These are phyloP conservation scores for Poeciliopsis turrubarensis DNA, from an alignment of 2,113 vertebrate genomes.

Conservation along the genomic window DNA sequence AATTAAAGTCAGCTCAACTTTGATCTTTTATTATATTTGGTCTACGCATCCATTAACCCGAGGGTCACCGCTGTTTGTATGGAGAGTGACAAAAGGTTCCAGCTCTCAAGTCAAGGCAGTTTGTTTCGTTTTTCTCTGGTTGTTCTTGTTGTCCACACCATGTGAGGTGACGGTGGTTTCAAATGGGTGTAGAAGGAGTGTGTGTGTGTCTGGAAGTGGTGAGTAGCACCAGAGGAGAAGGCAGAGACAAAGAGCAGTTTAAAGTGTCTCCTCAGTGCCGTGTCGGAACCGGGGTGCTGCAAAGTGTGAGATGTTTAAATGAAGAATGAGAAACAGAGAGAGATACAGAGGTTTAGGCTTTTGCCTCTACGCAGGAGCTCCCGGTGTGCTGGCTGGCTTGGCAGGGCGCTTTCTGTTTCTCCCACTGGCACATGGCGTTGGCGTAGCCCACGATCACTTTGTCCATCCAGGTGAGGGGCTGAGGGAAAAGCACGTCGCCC, in stretches of 20 bases:
- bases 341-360: slow-evolving; percentile 52
- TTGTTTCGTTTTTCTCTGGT: slow-evolving; percentile 34
- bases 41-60: slow-evolving; percentile 29
- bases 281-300: slow-evolving; percentile 30
- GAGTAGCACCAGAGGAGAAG: slow-evolving; percentile 63
- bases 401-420: slow-evolving; percentile 92
- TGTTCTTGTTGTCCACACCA: slow-evolving; percentile 35
- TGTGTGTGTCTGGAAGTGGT: slow-evolving; percentile 10
- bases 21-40: slow-evolving; percentile 28
- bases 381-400: slow-evolving; percentile 74
- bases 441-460: slow-evolving; percentile 96
- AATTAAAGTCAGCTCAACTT: slow-evolving; percentile 16
- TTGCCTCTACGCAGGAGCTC: slow-evolving; percentile 67
- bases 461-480: slow-evolving; percentile 99
- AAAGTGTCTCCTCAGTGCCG: slow-evolving; percentile 56
- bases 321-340: slow-evolving; percentile 2
- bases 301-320: slow-evolving; percentile 1
- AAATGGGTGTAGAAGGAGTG: slow-evolving; percentile 31
- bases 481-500: slow-evolving; percentile 93
- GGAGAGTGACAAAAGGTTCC: slow-evolving; percentile 19
- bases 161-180: slow-evolving; percentile 46
- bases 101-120: slow-evolving; percentile 62
- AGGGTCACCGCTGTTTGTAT: slow-evolving; percentile 20
- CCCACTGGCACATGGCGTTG: slow-evolving; percentile 96
- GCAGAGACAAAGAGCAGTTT: slow-evolving; percentile 60